These are phyloP conservation scores for Clistopyga incitator DNA, from an alignment of 2,888 invertebrate species.

Conservation along the genomic window DNA sequence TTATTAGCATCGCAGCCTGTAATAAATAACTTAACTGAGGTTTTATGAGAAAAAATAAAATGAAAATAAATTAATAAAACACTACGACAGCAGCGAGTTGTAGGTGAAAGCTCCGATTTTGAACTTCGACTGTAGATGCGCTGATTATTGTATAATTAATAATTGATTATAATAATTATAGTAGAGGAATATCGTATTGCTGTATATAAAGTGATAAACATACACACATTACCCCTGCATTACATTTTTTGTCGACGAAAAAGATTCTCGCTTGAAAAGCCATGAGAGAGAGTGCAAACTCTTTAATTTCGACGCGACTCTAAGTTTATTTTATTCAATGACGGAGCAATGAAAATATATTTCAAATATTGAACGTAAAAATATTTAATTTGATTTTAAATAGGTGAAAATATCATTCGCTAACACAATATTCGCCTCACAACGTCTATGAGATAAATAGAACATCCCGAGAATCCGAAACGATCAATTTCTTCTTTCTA, in stretches of 20 bases:
- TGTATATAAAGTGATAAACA: constrained; percentile 66
- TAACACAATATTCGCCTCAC: constrained; percentile 19
- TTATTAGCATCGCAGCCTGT: constrained; percentile 53
- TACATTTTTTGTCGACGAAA: constrained; percentile 61
- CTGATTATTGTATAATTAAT: constrained; percentile 48
- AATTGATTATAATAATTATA: constrained; percentile 54
- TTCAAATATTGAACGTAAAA: constrained; percentile 22
- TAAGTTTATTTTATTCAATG: constrained; percentile 12
- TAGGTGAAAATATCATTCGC: constrained; percentile 18
- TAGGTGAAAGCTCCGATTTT: constrained; percentile 2
- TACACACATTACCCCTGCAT: constrained; percentile 41
- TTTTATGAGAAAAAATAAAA: neutral
- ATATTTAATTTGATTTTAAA: neutral
- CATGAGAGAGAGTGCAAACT: constrained; percentile 11
- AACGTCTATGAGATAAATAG: neutral
- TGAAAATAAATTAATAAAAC: no score
- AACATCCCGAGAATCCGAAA: constrained; percentile 26
- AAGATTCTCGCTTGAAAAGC: constrained; percentile 21
- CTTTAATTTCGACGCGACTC: neutral
- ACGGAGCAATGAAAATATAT: constrained; percentile 15
- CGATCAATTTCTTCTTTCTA: constrained; percentile 43
- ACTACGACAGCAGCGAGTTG: neutral
- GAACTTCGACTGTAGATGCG: constrained; percentile 36
- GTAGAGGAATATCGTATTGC: constrained; percentile 49
- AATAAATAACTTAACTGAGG: constrained; percentile 40